Evolutionary conservation across 35 echinoderm and acorn worm species (phyloP).

Genomic region (Amphiura filiformis): DNA sequence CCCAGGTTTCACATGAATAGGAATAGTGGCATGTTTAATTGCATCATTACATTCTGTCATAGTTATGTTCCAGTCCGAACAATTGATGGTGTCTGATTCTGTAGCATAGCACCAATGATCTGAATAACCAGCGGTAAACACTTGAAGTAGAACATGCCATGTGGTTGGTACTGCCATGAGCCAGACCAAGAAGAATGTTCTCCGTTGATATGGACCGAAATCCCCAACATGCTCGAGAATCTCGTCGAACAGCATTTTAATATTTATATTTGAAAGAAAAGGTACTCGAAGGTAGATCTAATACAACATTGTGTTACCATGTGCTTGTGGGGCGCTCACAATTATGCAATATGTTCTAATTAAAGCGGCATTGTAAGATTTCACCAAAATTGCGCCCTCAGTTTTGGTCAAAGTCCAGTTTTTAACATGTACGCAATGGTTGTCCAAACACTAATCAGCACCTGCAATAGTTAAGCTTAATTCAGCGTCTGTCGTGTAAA

Average conservation of each 20-base stretch:
- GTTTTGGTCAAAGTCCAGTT: too few relatives aligned
- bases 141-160: conserved; percentile 78
- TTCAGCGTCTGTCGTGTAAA: too few relatives aligned
- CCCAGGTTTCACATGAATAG: neutral
- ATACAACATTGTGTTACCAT: too few relatives aligned
- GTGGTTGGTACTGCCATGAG: conserved; percentile 47
- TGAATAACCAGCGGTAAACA: conserved; percentile 59
- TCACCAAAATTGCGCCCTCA: too few relatives aligned
- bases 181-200: conserved; percentile 62
- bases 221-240: conserved; percentile 68
- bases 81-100: conserved; percentile 20
- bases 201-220: conserved; percentile 79
- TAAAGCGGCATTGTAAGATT: too few relatives aligned
- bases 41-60: conserved; percentile 10
- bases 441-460: too few relatives aligned
- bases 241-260: conserved; percentile 88
- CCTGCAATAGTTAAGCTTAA: too few relatives aligned
- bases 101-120: conserved; percentile 83
- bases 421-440: too few relatives aligned
- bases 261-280: neutral
- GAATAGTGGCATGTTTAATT: conserved; percentile 32
- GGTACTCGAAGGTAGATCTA: too few relatives aligned
- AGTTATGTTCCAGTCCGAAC: neutral
- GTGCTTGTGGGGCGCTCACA: too few relatives aligned
- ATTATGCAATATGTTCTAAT: too few relatives aligned